Base-by-base conservation (phyloP, 2,888 invertebrate genomes). In the Xylota segnis region DNA sequence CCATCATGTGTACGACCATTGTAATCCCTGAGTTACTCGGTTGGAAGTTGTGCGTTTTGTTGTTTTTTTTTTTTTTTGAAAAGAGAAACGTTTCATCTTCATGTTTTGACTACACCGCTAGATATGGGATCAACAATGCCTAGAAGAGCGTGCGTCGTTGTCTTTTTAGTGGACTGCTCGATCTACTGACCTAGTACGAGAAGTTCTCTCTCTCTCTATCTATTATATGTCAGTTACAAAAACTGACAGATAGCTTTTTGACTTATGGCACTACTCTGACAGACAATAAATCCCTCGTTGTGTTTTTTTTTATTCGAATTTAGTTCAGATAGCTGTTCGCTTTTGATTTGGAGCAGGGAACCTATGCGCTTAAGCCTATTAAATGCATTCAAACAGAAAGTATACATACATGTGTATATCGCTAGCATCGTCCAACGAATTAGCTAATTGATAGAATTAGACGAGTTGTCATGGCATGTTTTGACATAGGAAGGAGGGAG, bases 221-320 rank as follows among this genome's bases (percentile, higher is more conserved):
- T 81, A 71, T 84, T 84, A 68, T 84, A 63, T 71, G 75, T 75
- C 81, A 84, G 65, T 81, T 83, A 79, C 61, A 68, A 18, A 10
- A 78, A 78, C 50, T 71, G 84, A 81, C 84, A 84, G 84, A 84
- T 84, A 84, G 84, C 84, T 61, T 81, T 83, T 81, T 84, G 84
- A 84, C 81, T 81, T 81, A 66, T 71, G 32, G 65, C 70, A 52
- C 70, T 63, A 23, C 50, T 63, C 43, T 14, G 18, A 18, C 9
- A 18, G 63, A 75, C 58, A 70, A 84, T 66, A 84, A 71, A 81
- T 81, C 81, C 70, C 71, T 37, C 50, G 77, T 61, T 23, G 40
- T 23, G 4, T 10, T 14, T 43, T 43, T 40, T n/a, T 37, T 68
- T 52, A 10, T 61, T 74, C 40, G 50, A 65, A 84, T 79, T 40